A percentile compares a stretch with the other conserved stretches of the same genome.
Evolutionary conservation across 2,113 vertebrate species (phyloP).

Genomic region (Cnemophilus loriae): DNA sequence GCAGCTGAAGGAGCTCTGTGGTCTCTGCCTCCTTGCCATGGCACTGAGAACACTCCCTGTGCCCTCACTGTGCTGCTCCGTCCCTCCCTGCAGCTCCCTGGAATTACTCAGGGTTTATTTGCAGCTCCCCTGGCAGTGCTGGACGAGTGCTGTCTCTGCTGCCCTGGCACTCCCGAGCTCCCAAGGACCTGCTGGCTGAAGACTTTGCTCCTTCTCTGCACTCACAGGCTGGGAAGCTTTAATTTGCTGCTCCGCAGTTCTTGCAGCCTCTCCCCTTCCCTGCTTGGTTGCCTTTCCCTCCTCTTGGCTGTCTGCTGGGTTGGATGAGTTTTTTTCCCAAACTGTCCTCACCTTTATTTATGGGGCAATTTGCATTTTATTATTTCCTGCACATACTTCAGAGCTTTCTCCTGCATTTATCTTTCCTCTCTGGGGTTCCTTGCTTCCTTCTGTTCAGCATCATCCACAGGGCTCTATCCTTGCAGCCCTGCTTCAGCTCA

Average conservation of each 20-base stretch:
- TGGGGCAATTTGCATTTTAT: background rate
- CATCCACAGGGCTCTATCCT: background rate
- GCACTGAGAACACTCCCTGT: accelerated
- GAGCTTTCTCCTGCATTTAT: background rate
- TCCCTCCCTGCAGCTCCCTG: background rate
- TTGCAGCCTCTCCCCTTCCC: background rate
- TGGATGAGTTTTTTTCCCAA: background rate
- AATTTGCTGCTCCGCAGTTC: background rate
- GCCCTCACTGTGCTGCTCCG: background rate
- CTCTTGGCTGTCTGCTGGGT: background rate
- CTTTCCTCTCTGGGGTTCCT: background rate
- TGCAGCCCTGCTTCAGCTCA: background rate
- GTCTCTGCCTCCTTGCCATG: background rate
- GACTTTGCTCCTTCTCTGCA: background rate
- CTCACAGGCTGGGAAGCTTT: background rate
- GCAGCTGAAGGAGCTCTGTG: background rate
- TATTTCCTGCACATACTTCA: background rate
- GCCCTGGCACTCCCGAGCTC: background rate
- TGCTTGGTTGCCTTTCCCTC: background rate
- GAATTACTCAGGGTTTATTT: background rate
- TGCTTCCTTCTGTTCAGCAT: background rate
- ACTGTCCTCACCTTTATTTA: background rate
- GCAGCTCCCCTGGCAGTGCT: background rate
- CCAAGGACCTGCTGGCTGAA: background rate
- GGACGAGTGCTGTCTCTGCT: background rate